Evolutionary conservation across 2,888 invertebrate species (phyloP), one percentile per base, ranked within the genome.

Genomic region (Tachina grossa): DNA sequence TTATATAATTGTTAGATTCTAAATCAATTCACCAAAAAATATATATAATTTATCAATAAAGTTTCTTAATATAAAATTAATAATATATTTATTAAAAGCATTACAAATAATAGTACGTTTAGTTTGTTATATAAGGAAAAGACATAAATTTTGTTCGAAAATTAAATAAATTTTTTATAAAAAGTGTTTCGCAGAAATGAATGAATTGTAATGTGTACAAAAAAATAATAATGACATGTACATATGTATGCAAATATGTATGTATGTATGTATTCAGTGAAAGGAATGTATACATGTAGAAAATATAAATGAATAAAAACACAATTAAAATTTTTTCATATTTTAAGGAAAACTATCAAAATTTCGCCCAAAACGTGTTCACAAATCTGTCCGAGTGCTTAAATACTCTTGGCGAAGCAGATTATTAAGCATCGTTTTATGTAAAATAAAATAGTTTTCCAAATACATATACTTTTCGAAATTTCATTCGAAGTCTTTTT

Each of bases 21-120:
- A 59, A 68, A 72, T 65, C 68, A 75, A 75, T 75, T 81, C 81
- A 81, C 81, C 81, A 81, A 75, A 74, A 72, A 57, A 45, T 63
- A 10, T 65, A 47, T 41, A 47, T 41, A 68, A 57, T 71, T 61
- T 39, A 65, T 55, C 39, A 61, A 55, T 72, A 43, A 71, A 51
- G 14, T 49, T 49, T 63, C 53, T 71, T 71, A 79, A 71, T 78
- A 59, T 59, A 47, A 41, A 68, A 61, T 78, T 61, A 69, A 71
- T 78, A 65, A 63, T 31, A 59, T 66, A 47, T 43, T 45, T 22
- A 55, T 55, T 19, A 45, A 57, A 14, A 57, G 51, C n/a, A 47
- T 39, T 57, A 81, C n/a, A 81, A 75, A 75, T 75, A 68, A 81
- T 68, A 81, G 81, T 79, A 45, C 31, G 31, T 49, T 13, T 43